phyloP scores from a whole-genome alignment of 2,113 vertebrate species.

The Hippocampus mohnikei region DNA sequence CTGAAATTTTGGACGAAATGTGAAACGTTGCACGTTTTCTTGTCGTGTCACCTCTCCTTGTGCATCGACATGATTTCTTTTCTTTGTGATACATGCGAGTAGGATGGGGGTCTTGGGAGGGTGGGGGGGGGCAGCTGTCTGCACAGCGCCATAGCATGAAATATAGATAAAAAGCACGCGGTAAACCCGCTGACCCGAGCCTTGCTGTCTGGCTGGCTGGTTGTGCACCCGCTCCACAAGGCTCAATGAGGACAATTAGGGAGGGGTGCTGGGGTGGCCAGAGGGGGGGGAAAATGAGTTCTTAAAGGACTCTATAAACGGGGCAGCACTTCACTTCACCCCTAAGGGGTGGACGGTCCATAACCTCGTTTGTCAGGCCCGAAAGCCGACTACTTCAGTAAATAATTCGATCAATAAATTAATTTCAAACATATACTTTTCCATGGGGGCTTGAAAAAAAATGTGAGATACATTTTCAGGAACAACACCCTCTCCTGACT shows the following conservation, averaged over 20 bases:
- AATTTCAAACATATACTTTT: not conserved
- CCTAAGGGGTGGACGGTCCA: slow-evolving; percentile 48
- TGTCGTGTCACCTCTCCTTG: slow-evolving; percentile 25
- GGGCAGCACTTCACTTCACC: slow-evolving; percentile 55
- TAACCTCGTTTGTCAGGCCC: slow-evolving; percentile 24
- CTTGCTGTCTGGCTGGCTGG: slow-evolving; percentile 53
- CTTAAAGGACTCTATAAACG: slow-evolving; percentile 68
- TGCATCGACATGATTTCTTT: slow-evolving; percentile 27
- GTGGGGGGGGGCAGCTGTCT: slow-evolving; percentile 33
- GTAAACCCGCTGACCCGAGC: slow-evolving; percentile 85
- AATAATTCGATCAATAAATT: not conserved
- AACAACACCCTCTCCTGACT: slow-evolving; percentile 4
- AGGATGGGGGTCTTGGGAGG: not conserved
- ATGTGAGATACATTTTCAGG: not conserved
- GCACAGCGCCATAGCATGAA: slow-evolving; percentile 57
- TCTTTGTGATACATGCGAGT: slow-evolving; percentile 19
- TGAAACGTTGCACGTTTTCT: not conserved
- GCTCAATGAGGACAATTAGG: slow-evolving; percentile 81
- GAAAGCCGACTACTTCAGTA: not conserved
- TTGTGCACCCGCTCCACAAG: slow-evolving; percentile 79
- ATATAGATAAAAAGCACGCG: slow-evolving; percentile 70
- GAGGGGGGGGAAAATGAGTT: slow-evolving; percentile 50
- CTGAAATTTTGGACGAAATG: not conserved
- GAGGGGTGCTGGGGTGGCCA: slow-evolving; percentile 34
- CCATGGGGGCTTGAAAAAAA: not conserved